Conservation (phyloP, 2,888 invertebrate species). For the Netelia melanura region DNA sequence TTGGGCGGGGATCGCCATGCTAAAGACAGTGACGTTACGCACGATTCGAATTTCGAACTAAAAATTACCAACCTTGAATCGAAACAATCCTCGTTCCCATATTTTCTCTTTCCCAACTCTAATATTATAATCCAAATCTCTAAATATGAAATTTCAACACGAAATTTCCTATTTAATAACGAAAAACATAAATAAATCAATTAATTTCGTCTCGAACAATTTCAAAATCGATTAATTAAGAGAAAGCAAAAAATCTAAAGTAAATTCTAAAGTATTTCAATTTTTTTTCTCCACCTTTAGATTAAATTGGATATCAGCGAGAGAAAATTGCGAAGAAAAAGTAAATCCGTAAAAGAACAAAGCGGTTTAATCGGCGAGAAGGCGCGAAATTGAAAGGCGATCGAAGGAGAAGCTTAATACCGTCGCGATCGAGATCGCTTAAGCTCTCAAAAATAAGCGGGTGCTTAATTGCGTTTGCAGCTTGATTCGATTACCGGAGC, state of each 20-base stretch:
- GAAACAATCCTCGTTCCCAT: no score
- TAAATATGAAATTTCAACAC: no score
- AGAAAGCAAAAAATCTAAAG: no score
- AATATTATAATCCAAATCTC: no score
- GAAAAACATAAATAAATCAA: no score
- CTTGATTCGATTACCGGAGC: slow-evolving; percentile 56
- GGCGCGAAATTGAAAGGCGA: slow-evolving; percentile 3
- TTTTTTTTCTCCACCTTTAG: background rate
- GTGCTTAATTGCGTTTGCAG: slow-evolving; percentile 63
- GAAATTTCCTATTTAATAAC: no score
- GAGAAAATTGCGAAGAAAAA: background rate
- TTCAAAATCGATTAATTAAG: no score
- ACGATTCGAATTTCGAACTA: background rate
- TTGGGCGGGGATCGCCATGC: background rate
- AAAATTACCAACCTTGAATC: background rate
- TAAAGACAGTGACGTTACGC: background rate
- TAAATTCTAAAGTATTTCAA: background rate
- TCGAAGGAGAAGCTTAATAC: background rate
- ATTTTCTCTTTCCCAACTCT: no score
- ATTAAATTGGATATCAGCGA: background rate
- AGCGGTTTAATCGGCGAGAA: slow-evolving; percentile 1
- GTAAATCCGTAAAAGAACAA: background rate
- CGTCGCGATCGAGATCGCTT: slow-evolving; percentile 48
- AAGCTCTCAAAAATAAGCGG: slow-evolving; percentile 50
- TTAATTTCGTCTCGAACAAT: no score